Evolutionary conservation across 2,113 vertebrate species (phyloP).

Genomic region (Zapornia atra): DNA sequence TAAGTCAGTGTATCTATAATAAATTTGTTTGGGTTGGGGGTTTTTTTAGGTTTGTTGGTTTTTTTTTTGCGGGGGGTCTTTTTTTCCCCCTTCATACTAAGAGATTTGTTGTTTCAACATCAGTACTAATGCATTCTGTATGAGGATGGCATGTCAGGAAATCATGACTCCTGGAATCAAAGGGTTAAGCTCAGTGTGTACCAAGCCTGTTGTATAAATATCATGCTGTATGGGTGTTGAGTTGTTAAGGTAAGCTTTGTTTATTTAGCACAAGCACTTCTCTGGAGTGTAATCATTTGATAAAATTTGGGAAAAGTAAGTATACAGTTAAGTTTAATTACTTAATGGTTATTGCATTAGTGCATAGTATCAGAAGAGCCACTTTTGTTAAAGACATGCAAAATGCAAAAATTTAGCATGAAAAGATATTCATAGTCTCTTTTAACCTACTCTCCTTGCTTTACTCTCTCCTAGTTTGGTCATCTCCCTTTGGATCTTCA

Average conservation of each 20-base stretch:
- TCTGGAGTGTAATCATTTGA: conserved; percentile 52
- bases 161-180: conserved; percentile 64
- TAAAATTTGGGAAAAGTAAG: conserved; percentile 44
- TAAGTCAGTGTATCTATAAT: not conserved
- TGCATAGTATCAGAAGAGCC: not conserved
- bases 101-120: conserved; percentile 10
- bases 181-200: conserved; percentile 61
- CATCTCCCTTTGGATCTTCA: conserved; percentile 32
- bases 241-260: conserved; percentile 58
- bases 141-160: conserved; percentile 36
- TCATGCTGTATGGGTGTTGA: conserved; percentile 43
- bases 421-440: not conserved
- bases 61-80: no score
- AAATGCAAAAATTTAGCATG: not conserved
- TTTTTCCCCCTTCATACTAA: not conserved
- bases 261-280: conserved; percentile 55
- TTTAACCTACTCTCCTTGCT: conserved; percentile 1
- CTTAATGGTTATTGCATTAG: conserved; percentile 1
- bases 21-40: not conserved
- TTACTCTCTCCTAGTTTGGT: not conserved
- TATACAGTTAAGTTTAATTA: conserved; percentile 47
- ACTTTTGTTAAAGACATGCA: not conserved
- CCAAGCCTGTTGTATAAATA: conserved; percentile 64
- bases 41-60: not conserved
- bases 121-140: not conserved